These are phyloP conservation scores for Morbakka virulenta DNA, from an alignment of 30 jellyfish, hydroid and myxozoan species.

Conservation along the genomic window DNA sequence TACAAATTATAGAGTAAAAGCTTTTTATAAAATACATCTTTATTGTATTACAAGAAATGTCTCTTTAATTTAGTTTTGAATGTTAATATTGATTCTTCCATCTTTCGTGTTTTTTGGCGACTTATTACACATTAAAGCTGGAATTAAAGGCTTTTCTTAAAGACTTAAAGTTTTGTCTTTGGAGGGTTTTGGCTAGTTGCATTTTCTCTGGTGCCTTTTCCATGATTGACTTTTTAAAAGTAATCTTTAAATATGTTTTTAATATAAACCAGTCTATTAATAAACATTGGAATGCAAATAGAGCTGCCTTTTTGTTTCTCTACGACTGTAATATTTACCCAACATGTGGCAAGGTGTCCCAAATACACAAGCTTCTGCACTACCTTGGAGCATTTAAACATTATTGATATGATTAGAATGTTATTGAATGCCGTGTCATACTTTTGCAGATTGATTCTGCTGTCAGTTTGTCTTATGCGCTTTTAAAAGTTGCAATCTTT, in stretches of 20 bases:
- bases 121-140: conserved; percentile 6
- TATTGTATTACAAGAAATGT: too few relatives aligned
- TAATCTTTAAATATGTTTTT: conserved; percentile 7
- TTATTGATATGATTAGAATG: background rate
- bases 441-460: conserved; percentile 26
- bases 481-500: conserved; percentile 27
- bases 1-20: too few relatives aligned
- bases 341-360: background rate
- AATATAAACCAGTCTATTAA: background rate
- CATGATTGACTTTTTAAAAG: background rate
- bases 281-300: conserved; percentile 17
- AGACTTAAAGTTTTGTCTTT: conserved; percentile 20
- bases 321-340: background rate
- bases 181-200: conserved; percentile 20
- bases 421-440: conserved; percentile 16
- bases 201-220: conserved; percentile 25
- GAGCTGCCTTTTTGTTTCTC: conserved; percentile 21
- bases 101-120: conserved; percentile 9
- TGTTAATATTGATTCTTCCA: background rate
- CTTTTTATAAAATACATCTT: too few relatives aligned
- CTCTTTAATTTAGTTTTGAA: conserved; percentile 2
- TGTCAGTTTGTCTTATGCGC: conserved; percentile 28
- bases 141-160: conserved; percentile 22
- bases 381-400: conserved; percentile 13
- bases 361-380: conserved; percentile 6